Base-by-base conservation (phyloP, 37 sponge, comb jelly and placozoan species). In the Spongilla lacustris region DNA sequence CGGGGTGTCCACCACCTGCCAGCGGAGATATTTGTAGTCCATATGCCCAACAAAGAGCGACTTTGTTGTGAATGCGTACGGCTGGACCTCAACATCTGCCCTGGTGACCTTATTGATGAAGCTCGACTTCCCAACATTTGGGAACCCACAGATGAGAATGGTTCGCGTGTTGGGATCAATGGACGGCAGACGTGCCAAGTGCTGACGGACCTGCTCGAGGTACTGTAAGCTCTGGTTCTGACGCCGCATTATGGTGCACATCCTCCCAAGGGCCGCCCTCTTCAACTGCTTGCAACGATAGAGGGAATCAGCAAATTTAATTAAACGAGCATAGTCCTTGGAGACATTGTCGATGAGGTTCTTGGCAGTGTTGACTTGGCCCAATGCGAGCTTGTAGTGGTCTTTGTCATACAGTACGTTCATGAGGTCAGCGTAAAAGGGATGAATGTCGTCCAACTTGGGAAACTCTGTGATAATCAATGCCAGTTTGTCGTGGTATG, bases 261-360 rank as follows among this genome's bases (percentile, higher is more conserved):
- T 99, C 21, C 99, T 83, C 14, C 99, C 99, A 75, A 99, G 93
- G 0, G 98, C 99, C 24, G 99, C 97, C 24, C 89, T 67, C 90
- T 99, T 99, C 91, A 99, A 85, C 88, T 99, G 99, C 88, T 99
- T 99, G 71, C 99, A 99, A 25, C 99, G 94, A 80, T 99, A 99
- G 84, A 99, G 91, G 4, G 98, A 95, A 77, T 99, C 99, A 2
- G 93, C 97, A 88, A 87, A 99, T 92, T 99, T 99, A 48, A 97
- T 74, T 78, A 99, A 84, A 4, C 99, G 86, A 29, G 81, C 91
- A 81, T 99, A 99, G 77, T 99, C 99, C 79, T 93, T 92, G n/a
- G 94, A 69, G 4, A 99, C 98, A 70, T 95, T 95, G 88, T 97
- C 97, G 24, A 99, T 95, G 68, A 99, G 90, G 81, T 99, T 96